A percentile compares a stretch with the other conserved stretches of the same genome.
Conservation (phyloP, 64 coral and sea anemone species). For the Montipora sp. region DNA sequence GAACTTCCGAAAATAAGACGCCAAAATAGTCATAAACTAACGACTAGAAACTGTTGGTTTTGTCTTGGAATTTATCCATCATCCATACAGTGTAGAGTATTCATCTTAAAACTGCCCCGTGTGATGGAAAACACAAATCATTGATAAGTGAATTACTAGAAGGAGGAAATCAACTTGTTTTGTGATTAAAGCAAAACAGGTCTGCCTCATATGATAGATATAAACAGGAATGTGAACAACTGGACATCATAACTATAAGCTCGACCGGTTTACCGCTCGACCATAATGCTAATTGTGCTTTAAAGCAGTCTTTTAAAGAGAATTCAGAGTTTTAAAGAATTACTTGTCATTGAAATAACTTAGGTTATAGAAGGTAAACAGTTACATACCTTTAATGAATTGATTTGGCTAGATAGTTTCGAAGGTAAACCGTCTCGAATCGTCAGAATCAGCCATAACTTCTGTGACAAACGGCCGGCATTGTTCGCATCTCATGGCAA, state of each 20-base stretch:
- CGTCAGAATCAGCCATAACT: too few species aligned
- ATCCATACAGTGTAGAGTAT: constrained; percentile 10
- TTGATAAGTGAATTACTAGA: constrained; percentile 45
- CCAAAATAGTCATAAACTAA: neutral
- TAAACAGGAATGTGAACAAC: neutral
- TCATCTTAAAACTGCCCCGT: constrained; percentile 34
- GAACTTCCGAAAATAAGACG: neutral
- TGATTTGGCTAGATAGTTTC: too few species aligned
- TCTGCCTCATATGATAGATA: neutral
- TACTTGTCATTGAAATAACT: too few species aligned
- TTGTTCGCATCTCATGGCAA: too few species aligned
- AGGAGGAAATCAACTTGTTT: constrained; percentile 33
- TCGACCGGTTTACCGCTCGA: too few species aligned
- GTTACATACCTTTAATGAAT: too few species aligned
- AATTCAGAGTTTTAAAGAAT: too few species aligned
- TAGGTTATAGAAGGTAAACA: too few species aligned
- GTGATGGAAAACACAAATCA: constrained; percentile 41
- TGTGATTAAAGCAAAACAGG: constrained; percentile 14
- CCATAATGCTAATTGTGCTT: too few species aligned
- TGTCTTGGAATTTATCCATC: constrained; percentile 26
- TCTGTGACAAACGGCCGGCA: too few species aligned
- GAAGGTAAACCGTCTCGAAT: too few species aligned
- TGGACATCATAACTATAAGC: constrained; percentile 4
- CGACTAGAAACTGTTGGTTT: neutral
- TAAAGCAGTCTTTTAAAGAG: too few species aligned